phyloP scores from a whole-genome alignment of 2,888 invertebrate species.

The Marasmarcha lunaedactyla region DNA sequence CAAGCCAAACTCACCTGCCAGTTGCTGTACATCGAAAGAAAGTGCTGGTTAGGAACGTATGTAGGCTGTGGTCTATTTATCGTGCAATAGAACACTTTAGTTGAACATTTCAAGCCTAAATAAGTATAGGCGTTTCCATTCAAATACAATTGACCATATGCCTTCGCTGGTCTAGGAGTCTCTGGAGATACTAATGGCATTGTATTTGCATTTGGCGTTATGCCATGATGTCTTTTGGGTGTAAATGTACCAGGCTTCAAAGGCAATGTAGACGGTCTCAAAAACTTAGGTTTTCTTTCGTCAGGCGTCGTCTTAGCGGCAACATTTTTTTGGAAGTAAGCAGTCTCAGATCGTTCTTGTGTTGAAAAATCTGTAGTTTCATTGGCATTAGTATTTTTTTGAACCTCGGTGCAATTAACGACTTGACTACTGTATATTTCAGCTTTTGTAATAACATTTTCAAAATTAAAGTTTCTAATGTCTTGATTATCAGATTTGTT shows the following conservation, averaged over 20 bases:
- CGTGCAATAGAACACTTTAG: slow-evolving; percentile 92
- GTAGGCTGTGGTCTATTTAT: slow-evolving; percentile 94
- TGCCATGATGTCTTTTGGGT: slow-evolving; percentile 84
- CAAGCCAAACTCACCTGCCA: slow-evolving; percentile 75
- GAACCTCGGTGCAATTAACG: slow-evolving; percentile 48
- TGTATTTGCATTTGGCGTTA: slow-evolving; percentile 85
- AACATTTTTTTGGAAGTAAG: slow-evolving; percentile 57
- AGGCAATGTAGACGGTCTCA: slow-evolving; percentile 85
- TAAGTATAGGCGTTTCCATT: slow-evolving; percentile 94
- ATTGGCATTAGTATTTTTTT: slow-evolving; percentile 29
- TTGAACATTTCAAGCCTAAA: slow-evolving; percentile 90
- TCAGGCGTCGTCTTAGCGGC: slow-evolving; percentile 33
- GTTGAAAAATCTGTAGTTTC: slow-evolving; percentile 26
- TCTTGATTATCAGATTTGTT: slow-evolving; percentile 37
- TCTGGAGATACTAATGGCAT: slow-evolving; percentile 90
- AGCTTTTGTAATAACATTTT: slow-evolving; percentile 61
- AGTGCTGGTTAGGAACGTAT: slow-evolving; percentile 90
- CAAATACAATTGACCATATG: slow-evolving; percentile 88
- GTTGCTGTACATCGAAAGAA: slow-evolving; percentile 96
- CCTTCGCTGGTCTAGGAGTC: slow-evolving; percentile 90
- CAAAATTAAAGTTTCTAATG: slow-evolving; percentile 57
- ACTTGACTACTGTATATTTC: slow-evolving; percentile 63
- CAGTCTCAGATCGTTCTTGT: slow-evolving; percentile 60
- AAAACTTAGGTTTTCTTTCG: slow-evolving; percentile 74
- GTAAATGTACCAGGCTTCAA: slow-evolving; percentile 87